Conservation (phyloP, 1,140 invertebrate genomes). For the Chymomyza costata region DNA sequence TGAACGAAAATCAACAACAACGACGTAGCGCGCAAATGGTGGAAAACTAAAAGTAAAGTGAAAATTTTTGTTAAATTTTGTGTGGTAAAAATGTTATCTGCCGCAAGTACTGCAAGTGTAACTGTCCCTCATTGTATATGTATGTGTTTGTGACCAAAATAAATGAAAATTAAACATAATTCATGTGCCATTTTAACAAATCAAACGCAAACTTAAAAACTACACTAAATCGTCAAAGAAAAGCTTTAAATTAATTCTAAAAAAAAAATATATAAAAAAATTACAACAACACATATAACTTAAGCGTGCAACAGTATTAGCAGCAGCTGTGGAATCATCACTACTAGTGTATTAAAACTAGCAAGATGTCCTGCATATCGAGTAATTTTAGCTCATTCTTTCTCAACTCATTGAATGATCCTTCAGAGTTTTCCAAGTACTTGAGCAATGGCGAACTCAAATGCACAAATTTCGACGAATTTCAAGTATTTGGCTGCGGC, state of each 20-base stretch:
- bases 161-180: conserved; percentile 26
- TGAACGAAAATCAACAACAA: conserved; percentile 36
- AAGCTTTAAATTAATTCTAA: conserved; percentile 40
- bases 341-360: conserved; percentile 1
- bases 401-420: conserved; percentile 71
- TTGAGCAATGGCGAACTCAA: conserved; percentile 74
- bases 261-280: conserved; percentile 26
- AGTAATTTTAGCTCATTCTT: conserved; percentile 75
- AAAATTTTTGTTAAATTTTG: conserved; percentile 32
- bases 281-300: conserved; percentile 15
- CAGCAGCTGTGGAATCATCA: conserved; percentile 9
- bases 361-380: conserved; percentile 74
- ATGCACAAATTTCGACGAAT: conserved; percentile 70
- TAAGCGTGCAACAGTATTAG: conserved; percentile 49
- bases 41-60: conserved; percentile 45
- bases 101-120: no score
- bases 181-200: conserved; percentile 42
- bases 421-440: conserved; percentile 75
- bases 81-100: no score
- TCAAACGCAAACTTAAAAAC: conserved; percentile 15
- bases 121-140: conserved; percentile 32
- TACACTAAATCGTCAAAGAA: conserved; percentile 28
- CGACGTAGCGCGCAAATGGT: conserved; percentile 23
- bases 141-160: conserved; percentile 17
- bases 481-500: conserved; percentile 67